Conservation (phyloP, 2,888 invertebrate genomes). For the Aleiodes alternator region DNA sequence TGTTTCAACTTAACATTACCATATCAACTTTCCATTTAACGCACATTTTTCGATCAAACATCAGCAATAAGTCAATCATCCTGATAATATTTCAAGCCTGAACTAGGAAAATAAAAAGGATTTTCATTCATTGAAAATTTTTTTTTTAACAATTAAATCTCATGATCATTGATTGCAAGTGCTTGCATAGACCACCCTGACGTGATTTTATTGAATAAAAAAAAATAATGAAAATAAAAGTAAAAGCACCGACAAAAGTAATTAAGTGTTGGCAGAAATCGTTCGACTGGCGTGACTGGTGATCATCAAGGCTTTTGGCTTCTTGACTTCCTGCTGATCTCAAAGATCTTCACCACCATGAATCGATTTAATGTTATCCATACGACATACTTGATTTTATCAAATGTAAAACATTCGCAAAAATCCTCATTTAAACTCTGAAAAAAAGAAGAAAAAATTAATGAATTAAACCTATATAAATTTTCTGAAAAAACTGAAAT, state of each 20-base stretch:
- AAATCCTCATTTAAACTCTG: no score
- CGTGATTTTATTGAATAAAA: constrained; percentile 44
- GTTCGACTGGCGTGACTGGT: constrained; percentile 67
- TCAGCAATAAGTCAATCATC: constrained; percentile 21
- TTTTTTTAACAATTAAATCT: neutral
- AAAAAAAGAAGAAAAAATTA: no score
- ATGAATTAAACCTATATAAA: neutral
- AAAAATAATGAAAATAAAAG: neutral
- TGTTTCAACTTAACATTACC: constrained; percentile 31
- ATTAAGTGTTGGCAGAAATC: constrained; percentile 64
- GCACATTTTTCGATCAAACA: constrained; percentile 25
- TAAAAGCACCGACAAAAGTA: constrained; percentile 47
- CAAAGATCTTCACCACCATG: constrained; percentile 20
- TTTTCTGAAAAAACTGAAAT: neutral
- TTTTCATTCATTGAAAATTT: no score
- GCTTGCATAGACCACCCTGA: constrained; percentile 45
- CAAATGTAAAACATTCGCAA: constrained; percentile 6
- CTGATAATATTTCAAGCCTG: no score
- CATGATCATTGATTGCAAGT: constrained; percentile 29
- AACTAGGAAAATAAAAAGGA: no score
- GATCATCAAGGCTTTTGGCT: constrained; percentile 59
- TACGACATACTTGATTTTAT: constrained; percentile 24
- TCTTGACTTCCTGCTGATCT: constrained; percentile 33
- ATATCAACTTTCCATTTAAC: constrained; percentile 42
- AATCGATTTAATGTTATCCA: constrained; percentile 26